phyloP scores from a whole-genome alignment of 2,888 invertebrate species.

The Himalopsyche anomala region DNA sequence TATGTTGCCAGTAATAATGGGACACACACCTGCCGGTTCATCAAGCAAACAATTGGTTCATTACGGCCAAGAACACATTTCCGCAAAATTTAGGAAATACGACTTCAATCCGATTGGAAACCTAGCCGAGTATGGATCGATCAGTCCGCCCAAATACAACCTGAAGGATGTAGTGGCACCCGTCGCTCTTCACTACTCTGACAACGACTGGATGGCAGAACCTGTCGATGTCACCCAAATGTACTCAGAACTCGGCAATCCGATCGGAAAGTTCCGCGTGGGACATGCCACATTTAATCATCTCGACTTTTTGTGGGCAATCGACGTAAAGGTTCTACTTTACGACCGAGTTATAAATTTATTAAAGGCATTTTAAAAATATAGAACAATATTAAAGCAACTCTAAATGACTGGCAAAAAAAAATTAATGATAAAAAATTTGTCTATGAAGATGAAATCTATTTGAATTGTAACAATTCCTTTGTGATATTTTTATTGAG shows the following conservation, averaged over 20 bases:
- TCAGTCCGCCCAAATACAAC: slow-evolving; percentile 75
- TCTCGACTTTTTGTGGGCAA: slow-evolving; percentile 78
- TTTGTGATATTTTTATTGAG: too few species aligned
- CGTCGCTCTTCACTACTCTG: slow-evolving; percentile 75
- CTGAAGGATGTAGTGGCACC: slow-evolving; percentile 73
- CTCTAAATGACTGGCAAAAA: not conserved
- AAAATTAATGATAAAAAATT: not conserved
- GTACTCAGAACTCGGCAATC: slow-evolving; percentile 71
- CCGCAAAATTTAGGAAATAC: slow-evolving; percentile 75
- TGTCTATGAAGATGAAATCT: slow-evolving; percentile 19
- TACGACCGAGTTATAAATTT: slow-evolving; percentile 75
- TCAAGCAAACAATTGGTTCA: slow-evolving; percentile 76
- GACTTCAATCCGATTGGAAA: slow-evolving; percentile 74
- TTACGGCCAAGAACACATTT: slow-evolving; percentile 74
- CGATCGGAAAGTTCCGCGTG: slow-evolving; percentile 74
- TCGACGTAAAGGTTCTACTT: slow-evolving; percentile 71
- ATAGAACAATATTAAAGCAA: not conserved
- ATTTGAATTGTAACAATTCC: slow-evolving; percentile 46
- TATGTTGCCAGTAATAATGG: slow-evolving; percentile 75
- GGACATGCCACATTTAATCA: slow-evolving; percentile 75
- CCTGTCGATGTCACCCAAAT: slow-evolving; percentile 73
- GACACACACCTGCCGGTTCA: slow-evolving; percentile 76
- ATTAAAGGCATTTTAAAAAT: slow-evolving; percentile 70
- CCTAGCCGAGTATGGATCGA: slow-evolving; percentile 72
- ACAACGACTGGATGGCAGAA: slow-evolving; percentile 76